Base-by-base conservation (phyloP, 2,888 invertebrate species). In the Tromatobia lineatoria region DNA sequence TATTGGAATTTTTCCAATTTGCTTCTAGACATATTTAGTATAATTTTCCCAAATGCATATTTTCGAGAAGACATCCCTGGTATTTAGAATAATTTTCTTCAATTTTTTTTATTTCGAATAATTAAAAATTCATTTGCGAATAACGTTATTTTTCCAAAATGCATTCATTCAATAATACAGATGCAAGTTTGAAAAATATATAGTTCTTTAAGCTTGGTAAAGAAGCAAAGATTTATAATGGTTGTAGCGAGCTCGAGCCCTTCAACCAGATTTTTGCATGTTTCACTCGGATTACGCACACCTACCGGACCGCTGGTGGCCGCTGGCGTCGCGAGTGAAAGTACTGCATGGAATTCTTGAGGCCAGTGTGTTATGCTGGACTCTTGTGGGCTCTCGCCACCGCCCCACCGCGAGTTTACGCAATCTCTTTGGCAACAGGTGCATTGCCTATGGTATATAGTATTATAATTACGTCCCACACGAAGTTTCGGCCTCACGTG, bases 341-440 rank as follows among this genome's bases (percentile, higher is more conserved):
- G 92, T 91, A 90, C 88, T 76, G 76, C 57, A 86, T 87, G 90
- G 91, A 92, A 91, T 91, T 91, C 90, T 90, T 90, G 88, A 88
- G 89, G 89, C 88, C 89, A 88, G 89, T 87, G 87, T 86, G 87
- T 59, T 70, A 61, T 71, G 59, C 59, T 34, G 47, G 74, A 45
- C 74, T 67, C 74, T 59, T 11, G 74, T 67, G 67, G 59, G 42
- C 80, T 73, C 80, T 45, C 80, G 54, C 23, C 59, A 45, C 45
- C 74, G 59, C 75, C 69, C 52, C 75, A 50, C 38, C 64, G 79
- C 88, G 88, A 38, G 67, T 83, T 89, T 89, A 88, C 87, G 88
- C 87, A 88, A 88, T 84, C 66, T 81, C 80, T 85, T 70, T 83
- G 78, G 83, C 78, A 89, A 88, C 89, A 89, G 89, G 89, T 89